phyloP scores from a whole-genome alignment of 2,113 vertebrate genomes.

The Ardeotis arabs region DNA sequence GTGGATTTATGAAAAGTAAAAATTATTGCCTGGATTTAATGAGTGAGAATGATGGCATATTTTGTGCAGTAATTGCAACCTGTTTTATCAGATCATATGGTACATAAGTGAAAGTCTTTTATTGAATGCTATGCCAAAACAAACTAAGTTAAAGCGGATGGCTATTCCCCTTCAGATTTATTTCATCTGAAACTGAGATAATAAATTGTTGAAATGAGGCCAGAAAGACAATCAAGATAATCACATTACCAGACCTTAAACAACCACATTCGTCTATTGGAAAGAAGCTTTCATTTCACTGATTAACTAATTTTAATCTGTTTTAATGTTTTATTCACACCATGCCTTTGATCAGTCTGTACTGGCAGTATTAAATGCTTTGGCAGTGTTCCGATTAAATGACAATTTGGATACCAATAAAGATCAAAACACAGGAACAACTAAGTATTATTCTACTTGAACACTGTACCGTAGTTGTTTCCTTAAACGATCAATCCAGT shows the following conservation, averaged over 20 bases:
- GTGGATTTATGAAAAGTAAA: neutral
- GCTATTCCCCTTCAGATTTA: constrained; percentile 33
- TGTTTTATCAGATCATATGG: constrained; percentile 13
- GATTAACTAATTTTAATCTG: constrained; percentile 47
- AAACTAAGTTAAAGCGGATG: constrained; percentile 35
- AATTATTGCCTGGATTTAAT: neutral
- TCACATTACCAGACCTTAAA: constrained; percentile 37
- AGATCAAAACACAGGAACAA: constrained; percentile 59
- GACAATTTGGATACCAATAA: constrained; percentile 40
- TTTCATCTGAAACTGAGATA: constrained; percentile 59
- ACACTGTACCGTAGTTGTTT: neutral
- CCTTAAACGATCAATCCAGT: neutral
- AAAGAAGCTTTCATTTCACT: constrained; percentile 29
- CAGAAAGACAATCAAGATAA: constrained; percentile 63
- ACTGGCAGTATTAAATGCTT: constrained; percentile 24
- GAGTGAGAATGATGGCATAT: neutral
- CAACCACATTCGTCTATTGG: constrained; percentile 14
- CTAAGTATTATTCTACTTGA: constrained; percentile 21
- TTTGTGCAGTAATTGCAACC: neutral
- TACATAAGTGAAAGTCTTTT: constrained; percentile 12
- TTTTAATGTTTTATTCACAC: constrained; percentile 34
- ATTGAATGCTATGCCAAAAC: constrained; percentile 18
- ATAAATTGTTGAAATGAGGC: constrained; percentile 58
- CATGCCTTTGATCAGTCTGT: constrained; percentile 30
- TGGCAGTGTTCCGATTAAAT: constrained; percentile 43